Conservation (phyloP, 1,140 invertebrate species). For the Bombus superbus region DNA sequence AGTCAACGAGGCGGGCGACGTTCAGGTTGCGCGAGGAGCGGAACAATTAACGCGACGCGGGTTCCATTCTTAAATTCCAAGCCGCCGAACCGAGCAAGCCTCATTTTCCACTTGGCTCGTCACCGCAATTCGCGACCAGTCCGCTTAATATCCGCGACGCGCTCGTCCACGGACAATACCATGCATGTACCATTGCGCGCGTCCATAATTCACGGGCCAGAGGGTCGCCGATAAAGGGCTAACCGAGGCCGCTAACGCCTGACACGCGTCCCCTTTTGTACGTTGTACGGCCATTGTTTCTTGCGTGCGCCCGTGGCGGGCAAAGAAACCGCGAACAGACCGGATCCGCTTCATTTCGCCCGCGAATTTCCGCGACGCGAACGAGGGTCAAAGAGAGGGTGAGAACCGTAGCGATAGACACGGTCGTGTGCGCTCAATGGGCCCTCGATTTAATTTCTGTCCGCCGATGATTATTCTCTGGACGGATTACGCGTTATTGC, state of each 20-base stretch:
- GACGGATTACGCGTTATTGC: slow-evolving; percentile 38
- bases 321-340: slow-evolving; percentile 33
- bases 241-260: slow-evolving; percentile 57
- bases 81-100: slow-evolving; percentile 18
- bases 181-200: slow-evolving; percentile 15
- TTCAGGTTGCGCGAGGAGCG: not conserved
- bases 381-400: not conserved
- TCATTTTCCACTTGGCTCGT: slow-evolving; percentile 47
- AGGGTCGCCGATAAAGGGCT: slow-evolving; percentile 64
- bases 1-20: slow-evolving; percentile 45
- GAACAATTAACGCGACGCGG: slow-evolving; percentile 21
- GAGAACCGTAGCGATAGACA: not conserved
- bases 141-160: slow-evolving; percentile 61
- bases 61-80: slow-evolving; percentile 45
- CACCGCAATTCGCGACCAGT: slow-evolving; percentile 37
- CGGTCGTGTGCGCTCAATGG: slow-evolving; percentile 4
- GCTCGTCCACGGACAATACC: slow-evolving; percentile 57
- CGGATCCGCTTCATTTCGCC: slow-evolving; percentile 20
- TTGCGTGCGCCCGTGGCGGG: slow-evolving; percentile 22
- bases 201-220: slow-evolving; percentile 64
- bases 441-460: slow-evolving; percentile 30
- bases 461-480: not conserved
- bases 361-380: slow-evolving; percentile 16
- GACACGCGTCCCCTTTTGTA: slow-evolving; percentile 63
- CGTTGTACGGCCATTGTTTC: slow-evolving; percentile 58